Evolutionary conservation across 1,140 invertebrate species (phyloP).

Genomic region (Zaprionus gabonicus): DNA sequence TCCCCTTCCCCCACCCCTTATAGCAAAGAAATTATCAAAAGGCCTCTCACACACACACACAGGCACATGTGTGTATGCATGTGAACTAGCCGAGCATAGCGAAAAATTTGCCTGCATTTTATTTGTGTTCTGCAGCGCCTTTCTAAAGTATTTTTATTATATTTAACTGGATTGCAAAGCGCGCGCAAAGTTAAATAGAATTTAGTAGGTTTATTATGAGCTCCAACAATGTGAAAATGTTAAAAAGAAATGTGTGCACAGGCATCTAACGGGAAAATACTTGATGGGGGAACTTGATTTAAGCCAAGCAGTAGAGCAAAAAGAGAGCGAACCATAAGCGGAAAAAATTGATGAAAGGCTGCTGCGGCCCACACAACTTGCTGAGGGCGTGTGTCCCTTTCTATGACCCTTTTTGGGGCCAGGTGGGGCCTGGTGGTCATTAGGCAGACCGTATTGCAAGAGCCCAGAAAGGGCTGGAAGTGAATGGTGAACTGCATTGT

Average conservation of each 20-base stretch:
- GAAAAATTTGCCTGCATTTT: conserved; percentile 66
- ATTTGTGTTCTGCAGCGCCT: conserved; percentile 52
- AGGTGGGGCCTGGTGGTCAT: not conserved
- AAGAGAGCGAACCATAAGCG: conserved; percentile 16
- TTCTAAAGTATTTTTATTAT: conserved; percentile 47
- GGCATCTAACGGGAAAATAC: not conserved
- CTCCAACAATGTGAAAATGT: conserved; percentile 27
- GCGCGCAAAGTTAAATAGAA: conserved; percentile 44
- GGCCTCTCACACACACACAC: conserved; percentile 16
- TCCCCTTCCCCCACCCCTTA: not conserved
- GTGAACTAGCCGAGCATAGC: conserved; percentile 51
- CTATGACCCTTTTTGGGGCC: not conserved
- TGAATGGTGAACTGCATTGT: not conserved
- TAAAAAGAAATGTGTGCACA: conserved; percentile 26
- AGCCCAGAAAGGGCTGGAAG: not conserved
- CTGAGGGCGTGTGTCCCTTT: not conserved
- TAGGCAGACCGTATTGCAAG: not conserved
- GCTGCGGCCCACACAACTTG: not conserved
- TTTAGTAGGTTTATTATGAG: conserved; percentile 56
- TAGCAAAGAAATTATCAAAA: conserved; percentile 48
- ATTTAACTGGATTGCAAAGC: conserved; percentile 44
- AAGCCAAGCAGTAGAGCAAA: conserved; percentile 10
- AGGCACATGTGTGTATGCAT: conserved; percentile 39
- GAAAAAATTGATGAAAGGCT: conserved; percentile 25
- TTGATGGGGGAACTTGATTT: conserved; percentile 9